A percentile compares a stretch with the other conserved stretches of the same genome.
phyloP scores from a whole-genome alignment of 2,113 vertebrate species.

The Anoplopoma fimbria region DNA sequence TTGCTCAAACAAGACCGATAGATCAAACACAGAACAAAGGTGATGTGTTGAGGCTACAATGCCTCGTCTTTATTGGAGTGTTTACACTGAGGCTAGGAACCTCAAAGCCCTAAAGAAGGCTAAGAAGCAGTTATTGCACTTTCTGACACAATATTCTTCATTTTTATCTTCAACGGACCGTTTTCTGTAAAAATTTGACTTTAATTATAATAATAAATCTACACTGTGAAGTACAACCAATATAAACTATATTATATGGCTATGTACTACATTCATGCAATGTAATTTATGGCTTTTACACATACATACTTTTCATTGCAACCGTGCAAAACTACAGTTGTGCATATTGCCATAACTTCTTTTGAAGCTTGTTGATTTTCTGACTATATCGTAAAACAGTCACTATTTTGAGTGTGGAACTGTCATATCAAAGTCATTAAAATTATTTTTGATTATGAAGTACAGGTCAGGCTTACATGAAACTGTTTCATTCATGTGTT shows the following conservation, averaged over 20 bases:
- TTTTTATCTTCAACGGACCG: constrained; percentile 36
- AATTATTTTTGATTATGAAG: constrained; percentile 27
- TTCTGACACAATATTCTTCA: constrained; percentile 60
- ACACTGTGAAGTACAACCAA: constrained; percentile 52
- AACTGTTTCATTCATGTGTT: constrained; percentile 26
- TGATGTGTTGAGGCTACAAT: constrained; percentile 29
- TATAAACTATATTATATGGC: constrained; percentile 57
- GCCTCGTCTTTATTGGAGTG: constrained; percentile 67
- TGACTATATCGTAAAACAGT: constrained; percentile 28
- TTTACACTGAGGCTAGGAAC: constrained; percentile 50
- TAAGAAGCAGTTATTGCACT: constrained; percentile 70
- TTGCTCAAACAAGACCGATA: constrained; percentile 5
- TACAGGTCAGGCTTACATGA: constrained; percentile 14
- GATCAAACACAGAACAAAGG: constrained; percentile 57
- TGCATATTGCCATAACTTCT: constrained; percentile 20
- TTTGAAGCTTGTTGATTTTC: constrained; percentile 56
- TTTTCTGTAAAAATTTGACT: constrained; percentile 19
- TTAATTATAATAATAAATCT: constrained; percentile 25
- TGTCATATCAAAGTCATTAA: constrained; percentile 15
- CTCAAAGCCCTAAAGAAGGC: constrained; percentile 41
- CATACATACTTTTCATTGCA: constrained; percentile 42
- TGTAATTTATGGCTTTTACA: constrained; percentile 68
- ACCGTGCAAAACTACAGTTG: constrained; percentile 43
- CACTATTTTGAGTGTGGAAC: constrained; percentile 6
- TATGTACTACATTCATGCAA: constrained; percentile 63